phyloP scores from a whole-genome alignment of 2,797 vertebrate genomes.

The Podargus strigoides region DNA sequence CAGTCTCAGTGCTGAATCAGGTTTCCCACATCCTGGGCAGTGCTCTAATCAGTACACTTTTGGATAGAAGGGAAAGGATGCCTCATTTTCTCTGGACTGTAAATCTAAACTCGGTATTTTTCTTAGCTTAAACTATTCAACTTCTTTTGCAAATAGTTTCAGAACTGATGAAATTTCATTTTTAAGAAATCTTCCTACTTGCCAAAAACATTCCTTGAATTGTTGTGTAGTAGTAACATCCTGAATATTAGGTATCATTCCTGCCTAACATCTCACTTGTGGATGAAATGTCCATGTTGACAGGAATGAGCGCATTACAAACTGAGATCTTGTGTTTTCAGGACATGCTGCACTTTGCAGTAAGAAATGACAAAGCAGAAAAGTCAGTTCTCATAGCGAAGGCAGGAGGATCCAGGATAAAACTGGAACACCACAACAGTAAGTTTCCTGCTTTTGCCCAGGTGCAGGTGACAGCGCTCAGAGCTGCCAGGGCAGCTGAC shows the following conservation, averaged over 20 bases:
- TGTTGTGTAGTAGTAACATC: neutral
- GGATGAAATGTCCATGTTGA: accelerated
- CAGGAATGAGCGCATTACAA: accelerated
- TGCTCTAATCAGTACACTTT: neutral
- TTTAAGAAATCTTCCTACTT: neutral
- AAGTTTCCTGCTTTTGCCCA: neutral
- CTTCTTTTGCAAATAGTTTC: neutral
- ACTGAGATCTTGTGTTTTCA: neutral
- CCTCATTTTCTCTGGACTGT: neutral
- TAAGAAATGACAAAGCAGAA: neutral
- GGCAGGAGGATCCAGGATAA: neutral
- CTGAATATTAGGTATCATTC: neutral
- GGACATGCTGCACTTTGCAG: neutral
- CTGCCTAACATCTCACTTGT: neutral
- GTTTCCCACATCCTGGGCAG: neutral
- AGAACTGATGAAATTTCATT: neutral
- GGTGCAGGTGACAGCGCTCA: neutral
- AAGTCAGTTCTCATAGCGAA: neutral
- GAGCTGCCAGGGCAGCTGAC: neutral
- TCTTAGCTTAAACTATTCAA: neutral
- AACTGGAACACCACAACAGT: neutral
- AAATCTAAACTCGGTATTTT: neutral
- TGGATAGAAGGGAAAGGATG: neutral
- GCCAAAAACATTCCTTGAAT: neutral
- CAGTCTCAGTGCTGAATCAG: neutral